These are phyloP conservation scores for Druon quercuslanigerum DNA, from an alignment of 1,140 invertebrate species.

Conservation along the genomic window DNA sequence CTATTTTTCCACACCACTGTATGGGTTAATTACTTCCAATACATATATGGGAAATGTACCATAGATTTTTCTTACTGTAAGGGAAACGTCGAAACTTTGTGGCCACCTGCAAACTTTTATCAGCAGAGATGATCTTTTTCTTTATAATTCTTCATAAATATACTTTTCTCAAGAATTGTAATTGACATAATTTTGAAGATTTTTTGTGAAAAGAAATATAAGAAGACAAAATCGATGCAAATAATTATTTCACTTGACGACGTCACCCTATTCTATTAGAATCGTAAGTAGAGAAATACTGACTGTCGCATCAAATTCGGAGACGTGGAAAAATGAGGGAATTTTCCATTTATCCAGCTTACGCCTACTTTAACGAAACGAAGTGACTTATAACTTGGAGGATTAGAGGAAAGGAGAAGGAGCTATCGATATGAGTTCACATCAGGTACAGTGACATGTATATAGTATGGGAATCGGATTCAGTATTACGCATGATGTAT, in stretches of 20 bases:
- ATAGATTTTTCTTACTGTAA: no score
- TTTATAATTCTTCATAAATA: no score
- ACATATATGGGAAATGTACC: no score
- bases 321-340: constrained; percentile 58
- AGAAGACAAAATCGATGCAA: constrained; percentile 43
- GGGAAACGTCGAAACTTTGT: no score
- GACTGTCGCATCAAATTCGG: constrained; percentile 49
- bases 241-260: background rate
- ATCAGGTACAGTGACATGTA: constrained; percentile 51
- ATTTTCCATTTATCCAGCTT: constrained; percentile 65
- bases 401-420: constrained; percentile 54
- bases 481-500: constrained; percentile 74
- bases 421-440: constrained; percentile 59
- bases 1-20: no score
- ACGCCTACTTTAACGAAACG: constrained; percentile 55
- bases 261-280: constrained; percentile 29
- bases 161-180: constrained; percentile 48
- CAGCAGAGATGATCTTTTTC: no score
- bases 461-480: constrained; percentile 73
- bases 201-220: constrained; percentile 48
- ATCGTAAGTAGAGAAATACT: constrained; percentile 55
- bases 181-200: constrained; percentile 48
- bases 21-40: no score
- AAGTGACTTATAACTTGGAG: constrained; percentile 60
- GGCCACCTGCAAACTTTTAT: no score